These are phyloP conservation scores for Malurus melanocephalus DNA, from an alignment of 2,113 vertebrate genomes.

Conservation along the genomic window DNA sequence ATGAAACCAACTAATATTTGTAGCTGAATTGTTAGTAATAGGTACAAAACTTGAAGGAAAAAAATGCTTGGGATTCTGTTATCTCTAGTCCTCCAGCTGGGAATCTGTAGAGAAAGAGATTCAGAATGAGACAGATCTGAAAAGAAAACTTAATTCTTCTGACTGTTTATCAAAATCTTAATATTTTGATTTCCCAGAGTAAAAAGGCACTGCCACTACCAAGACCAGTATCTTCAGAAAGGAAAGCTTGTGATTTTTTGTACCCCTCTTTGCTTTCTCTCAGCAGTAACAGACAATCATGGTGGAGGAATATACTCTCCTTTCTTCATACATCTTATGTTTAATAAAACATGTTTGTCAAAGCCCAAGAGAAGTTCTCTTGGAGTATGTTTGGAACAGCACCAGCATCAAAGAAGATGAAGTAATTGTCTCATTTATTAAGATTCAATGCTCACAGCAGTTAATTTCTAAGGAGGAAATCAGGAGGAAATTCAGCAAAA, in stretches of 20 bases:
- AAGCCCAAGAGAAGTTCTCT: not conserved
- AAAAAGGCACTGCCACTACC: not conserved
- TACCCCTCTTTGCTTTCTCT: not conserved
- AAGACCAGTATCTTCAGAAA: not conserved
- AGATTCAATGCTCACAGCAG: not conserved
- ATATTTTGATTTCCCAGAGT: not conserved
- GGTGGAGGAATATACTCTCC: not conserved
- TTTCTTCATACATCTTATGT: not conserved
- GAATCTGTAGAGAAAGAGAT: not conserved
- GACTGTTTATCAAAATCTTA: not conserved
- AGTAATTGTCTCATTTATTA: not conserved
- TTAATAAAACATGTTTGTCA: not conserved
- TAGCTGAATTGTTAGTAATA: not conserved
- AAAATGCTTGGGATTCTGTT: not conserved
- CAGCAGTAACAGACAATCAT: not conserved
- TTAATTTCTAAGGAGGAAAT: constrained; percentile 41
- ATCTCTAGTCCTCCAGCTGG: not conserved
- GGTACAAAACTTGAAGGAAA: not conserved
- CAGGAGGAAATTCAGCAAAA: constrained; percentile 50
- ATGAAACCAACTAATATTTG: not conserved
- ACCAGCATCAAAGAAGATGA: not conserved
- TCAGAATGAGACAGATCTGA: not conserved
- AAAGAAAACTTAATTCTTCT: not conserved
- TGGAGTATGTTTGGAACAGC: not conserved
- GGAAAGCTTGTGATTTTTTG: not conserved